Conservation (phyloP, 2,113 vertebrate species). For the Podiceps cristatus region DNA sequence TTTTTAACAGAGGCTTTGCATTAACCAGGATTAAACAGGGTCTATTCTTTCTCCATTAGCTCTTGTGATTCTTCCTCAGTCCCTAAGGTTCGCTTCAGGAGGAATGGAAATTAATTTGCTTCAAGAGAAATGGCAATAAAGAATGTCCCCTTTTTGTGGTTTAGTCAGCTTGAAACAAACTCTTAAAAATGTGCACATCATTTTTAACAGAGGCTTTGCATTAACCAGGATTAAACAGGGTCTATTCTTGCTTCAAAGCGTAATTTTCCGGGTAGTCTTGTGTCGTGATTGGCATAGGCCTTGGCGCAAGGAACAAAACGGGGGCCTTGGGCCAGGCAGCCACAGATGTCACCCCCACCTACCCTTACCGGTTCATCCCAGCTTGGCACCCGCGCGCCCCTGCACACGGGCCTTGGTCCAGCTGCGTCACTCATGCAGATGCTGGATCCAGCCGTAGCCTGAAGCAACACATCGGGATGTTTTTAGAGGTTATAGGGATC, state of each 20-base stretch:
- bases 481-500: neutral
- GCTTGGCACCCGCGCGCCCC: neutral
- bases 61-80: conserved; percentile 46
- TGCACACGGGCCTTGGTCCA: neutral
- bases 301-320: neutral
- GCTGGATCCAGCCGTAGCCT: neutral
- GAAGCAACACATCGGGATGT: neutral
- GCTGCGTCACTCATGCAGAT: neutral
- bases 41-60: conserved; percentile 48
- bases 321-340: neutral
- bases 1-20: neutral
- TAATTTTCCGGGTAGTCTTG: neutral
- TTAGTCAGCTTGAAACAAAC: conserved; percentile 38
- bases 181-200: conserved; percentile 21
- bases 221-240: conserved; percentile 32
- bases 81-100: neutral
- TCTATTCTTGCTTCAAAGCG: neutral
- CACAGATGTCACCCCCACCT: neutral
- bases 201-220: neutral
- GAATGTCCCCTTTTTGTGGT: neutral
- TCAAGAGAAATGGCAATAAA: conserved; percentile 32
- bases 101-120: conserved; percentile 50
- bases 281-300: neutral
- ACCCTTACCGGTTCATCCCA: neutral
- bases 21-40: conserved; percentile 32